Percentiles rank a stretch among this genome's conserved stretches.
Conservation (phyloP, 2,888 invertebrate species). For the Empis livida region DNA sequence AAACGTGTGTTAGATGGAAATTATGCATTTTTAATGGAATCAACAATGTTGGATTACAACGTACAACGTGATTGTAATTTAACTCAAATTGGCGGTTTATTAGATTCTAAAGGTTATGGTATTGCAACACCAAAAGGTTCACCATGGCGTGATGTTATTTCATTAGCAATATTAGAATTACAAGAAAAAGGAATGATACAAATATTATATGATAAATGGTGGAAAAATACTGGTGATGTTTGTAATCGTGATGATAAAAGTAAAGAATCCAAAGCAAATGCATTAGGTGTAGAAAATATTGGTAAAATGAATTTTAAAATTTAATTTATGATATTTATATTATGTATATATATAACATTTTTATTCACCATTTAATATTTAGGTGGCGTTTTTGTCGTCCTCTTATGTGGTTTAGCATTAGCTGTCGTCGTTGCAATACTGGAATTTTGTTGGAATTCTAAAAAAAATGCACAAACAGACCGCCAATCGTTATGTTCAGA, state of each 20-base stretch:
- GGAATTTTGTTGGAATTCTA: conserved; percentile 91
- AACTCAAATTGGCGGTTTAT: conserved; percentile 83
- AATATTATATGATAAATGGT: conserved; percentile 94
- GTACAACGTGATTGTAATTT: conserved; percentile 92
- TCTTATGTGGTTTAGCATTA: conserved; percentile 80
- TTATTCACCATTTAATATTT: background rate
- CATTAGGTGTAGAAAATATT: conserved; percentile 72
- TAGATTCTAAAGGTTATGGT: conserved; percentile 61
- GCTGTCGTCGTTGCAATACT: conserved; percentile 86
- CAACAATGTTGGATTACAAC: conserved; percentile 91
- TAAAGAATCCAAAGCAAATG: conserved; percentile 86
- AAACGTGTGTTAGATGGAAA: conserved; percentile 73
- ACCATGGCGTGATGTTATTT: conserved; percentile 94
- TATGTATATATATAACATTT: background rate
- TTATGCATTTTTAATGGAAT: conserved; percentile 97
- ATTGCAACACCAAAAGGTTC: conserved; percentile 94
- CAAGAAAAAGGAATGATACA: conserved; percentile 91
- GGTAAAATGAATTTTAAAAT: conserved; percentile 38
- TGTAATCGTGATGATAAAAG: conserved; percentile 78
- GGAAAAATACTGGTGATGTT: conserved; percentile 90
- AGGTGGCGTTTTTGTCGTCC: conserved; percentile 92
- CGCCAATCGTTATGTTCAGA: conserved; percentile 83
- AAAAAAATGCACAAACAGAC: conserved; percentile 72
- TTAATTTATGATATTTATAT: background rate
- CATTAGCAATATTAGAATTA: conserved; percentile 83